These are phyloP conservation scores for Ophonus ardosiacus DNA, from an alignment of 2,888 invertebrate species.

Conservation along the genomic window DNA sequence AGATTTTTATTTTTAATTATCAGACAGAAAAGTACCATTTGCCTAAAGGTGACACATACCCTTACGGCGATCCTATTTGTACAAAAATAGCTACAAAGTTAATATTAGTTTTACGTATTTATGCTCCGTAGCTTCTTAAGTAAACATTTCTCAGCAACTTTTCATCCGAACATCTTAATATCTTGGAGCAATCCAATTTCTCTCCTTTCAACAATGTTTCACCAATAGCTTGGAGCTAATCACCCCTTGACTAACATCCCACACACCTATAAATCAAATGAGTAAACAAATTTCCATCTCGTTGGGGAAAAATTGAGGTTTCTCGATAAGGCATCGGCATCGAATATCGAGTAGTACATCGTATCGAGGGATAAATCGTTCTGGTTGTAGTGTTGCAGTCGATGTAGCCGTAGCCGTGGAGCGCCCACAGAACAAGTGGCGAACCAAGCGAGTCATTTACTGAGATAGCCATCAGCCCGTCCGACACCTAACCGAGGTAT, in stretches of 20 bases:
- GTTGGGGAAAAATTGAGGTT: background rate
- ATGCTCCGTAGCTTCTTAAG: background rate
- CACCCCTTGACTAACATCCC: background rate
- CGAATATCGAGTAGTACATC: background rate
- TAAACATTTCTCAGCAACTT: background rate
- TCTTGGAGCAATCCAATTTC: background rate
- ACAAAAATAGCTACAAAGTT: background rate
- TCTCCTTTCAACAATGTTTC: background rate
- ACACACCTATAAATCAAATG: background rate
- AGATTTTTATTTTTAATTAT: no score
- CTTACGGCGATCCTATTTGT: no score
- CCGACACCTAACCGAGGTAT: conserved; percentile 25
- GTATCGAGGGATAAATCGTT: background rate
- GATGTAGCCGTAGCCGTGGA: background rate
- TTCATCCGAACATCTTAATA: background rate
- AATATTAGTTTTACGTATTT: background rate
- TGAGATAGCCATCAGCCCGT: conserved; percentile 37
- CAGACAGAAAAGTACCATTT: no score
- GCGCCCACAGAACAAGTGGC: conserved; percentile 22
- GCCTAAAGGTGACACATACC: no score
- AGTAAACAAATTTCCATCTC: background rate
- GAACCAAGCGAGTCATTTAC: conserved; percentile 25
- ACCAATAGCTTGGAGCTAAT: background rate
- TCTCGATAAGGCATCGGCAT: background rate
- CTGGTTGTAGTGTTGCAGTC: conserved; percentile 5